Percentiles rank a stretch among this genome's conserved stretches.
Conservation (phyloP, 2,113 vertebrate species). For the Gavia stellata region DNA sequence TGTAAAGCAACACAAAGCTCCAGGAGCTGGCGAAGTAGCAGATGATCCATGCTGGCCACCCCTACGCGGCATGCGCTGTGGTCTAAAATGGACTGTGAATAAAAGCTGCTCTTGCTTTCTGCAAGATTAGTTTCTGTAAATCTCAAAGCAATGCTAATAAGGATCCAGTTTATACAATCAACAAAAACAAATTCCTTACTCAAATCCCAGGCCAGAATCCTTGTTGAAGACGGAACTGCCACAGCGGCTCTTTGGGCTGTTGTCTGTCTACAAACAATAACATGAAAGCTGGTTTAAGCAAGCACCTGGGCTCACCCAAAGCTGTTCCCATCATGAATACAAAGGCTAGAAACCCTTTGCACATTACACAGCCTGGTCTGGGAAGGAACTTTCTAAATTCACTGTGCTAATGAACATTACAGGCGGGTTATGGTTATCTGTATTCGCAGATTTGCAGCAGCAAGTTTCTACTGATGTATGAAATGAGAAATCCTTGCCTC, state of each 20-base stretch:
- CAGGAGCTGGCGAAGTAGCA: not conserved
- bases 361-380: not conserved
- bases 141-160: not conserved
- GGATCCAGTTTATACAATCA: not conserved
- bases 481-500: conserved; percentile 29
- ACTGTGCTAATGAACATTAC: not conserved
- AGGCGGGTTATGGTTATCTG: not conserved
- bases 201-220: not conserved
- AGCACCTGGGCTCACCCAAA: not conserved
- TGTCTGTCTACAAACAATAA: not conserved
- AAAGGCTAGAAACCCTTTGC: not conserved
- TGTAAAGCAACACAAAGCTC: not conserved
- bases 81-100: not conserved
- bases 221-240: not conserved
- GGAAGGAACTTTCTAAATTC: not conserved
- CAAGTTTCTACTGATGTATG: conserved; percentile 22
- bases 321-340: not conserved
- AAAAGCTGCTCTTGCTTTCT: not conserved
- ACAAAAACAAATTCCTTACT: not conserved
- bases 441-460: not conserved
- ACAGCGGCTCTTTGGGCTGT: not conserved
- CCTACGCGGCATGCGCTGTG: not conserved
- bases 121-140: not conserved
- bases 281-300: not conserved
- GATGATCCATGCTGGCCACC: not conserved